Conservation (phyloP, 2,113 vertebrate genomes). For the Tachysurus fulvidraco region DNA sequence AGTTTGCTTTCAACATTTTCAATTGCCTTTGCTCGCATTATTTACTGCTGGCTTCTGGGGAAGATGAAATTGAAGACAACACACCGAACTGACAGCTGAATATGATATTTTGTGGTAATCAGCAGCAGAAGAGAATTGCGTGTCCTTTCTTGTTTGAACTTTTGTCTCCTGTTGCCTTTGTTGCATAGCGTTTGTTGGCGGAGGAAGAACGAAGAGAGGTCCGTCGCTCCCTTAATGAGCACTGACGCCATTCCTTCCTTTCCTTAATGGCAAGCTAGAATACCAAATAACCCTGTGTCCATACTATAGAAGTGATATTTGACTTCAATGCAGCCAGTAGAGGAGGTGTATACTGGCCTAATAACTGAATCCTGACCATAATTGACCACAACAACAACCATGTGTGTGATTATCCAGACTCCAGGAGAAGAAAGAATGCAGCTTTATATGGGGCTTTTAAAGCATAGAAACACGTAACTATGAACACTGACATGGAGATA, state of each 20-base stretch:
- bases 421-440: not conserved
- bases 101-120: conserved; percentile 62
- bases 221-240: conserved; percentile 32
- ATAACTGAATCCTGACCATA: conserved; percentile 43
- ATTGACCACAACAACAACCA: conserved; percentile 31
- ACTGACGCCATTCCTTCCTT: conserved; percentile 32
- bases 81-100: conserved; percentile 63
- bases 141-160: conserved; percentile 65
- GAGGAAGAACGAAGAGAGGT: not conserved
- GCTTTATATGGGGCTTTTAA: conserved; percentile 21
- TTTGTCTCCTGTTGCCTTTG: conserved; percentile 58
- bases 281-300: conserved; percentile 30
- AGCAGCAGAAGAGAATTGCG: conserved; percentile 52
- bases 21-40: conserved; percentile 52
- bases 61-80: conserved; percentile 67
- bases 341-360: conserved; percentile 25
- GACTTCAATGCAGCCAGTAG: conserved; percentile 21
- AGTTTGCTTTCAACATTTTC: conserved; percentile 47
- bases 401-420: conserved; percentile 37
- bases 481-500: conserved; percentile 36
- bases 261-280: conserved; percentile 48
- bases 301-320: conserved; percentile 28
- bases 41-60: conserved; percentile 41
- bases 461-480: conserved; percentile 3
- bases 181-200: conserved; percentile 32